Base-by-base conservation (phyloP, 1,140 invertebrate species). In the Tetramorium simillimum region DNA sequence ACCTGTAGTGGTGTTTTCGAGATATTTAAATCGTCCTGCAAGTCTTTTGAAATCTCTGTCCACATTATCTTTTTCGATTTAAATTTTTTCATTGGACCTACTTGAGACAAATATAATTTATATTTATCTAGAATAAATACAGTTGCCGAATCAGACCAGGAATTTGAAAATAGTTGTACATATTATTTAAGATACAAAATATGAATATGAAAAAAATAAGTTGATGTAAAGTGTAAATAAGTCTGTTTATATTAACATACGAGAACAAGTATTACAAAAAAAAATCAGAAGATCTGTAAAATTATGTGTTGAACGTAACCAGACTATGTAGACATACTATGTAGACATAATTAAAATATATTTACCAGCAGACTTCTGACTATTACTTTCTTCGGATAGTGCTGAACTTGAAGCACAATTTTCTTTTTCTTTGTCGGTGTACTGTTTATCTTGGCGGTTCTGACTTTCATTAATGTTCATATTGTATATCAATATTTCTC, bases 51-150 rank as follows among this genome's bases (percentile, higher is more conserved):
- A 69, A 69, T 69, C 40, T 69, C 3, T 21, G 40, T 5, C 65
- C 65, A 46, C 65, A 69, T 69, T 28, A 7, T n/a, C 40, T 69
- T 63, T 9, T 63, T 69, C 7, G 65, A 43, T 69, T 69, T 69
- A 69, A 69, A 46, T 46, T 69, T 69, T 9, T 69, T 24, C 37
- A 65, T 12, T 16, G 65, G 65, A 21, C 65, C 65, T 46, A 46
- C 43, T 28, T 43, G n/a, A 12, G 21, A 46, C 12, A 69, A 6
- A 7, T 69, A 69, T 21, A 18, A 6, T 2, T 69, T 4, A 10
- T 65, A 65, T 28, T 62, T 62, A 28, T 40, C 63, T 33, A 65
- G 63, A 5, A 65, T 33, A 65, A 65, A 65, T 33, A 37, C 18
- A 37, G 63, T 65, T 65, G 33, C 33, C 18, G 14, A 69, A 43